Percentiles rank a stretch among this genome's conserved stretches.
Evolutionary conservation across 1,140 invertebrate genomes (phyloP).

Genomic region (Sarcophaga peregrina): DNA sequence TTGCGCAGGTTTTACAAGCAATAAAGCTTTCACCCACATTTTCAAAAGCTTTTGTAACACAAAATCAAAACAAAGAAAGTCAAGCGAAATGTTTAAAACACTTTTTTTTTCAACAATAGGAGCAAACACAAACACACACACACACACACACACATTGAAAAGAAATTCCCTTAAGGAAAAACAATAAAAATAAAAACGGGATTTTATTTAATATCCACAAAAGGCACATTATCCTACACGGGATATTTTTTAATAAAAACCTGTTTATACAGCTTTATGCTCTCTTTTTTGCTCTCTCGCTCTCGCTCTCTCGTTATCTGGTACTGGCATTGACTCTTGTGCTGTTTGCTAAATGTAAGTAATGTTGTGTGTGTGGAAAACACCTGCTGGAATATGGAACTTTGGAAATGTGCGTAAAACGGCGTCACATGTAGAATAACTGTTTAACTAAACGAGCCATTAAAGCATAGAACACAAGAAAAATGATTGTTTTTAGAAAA

Average conservation of each 20-base stretch:
- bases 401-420: constrained; percentile 39
- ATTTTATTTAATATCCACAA: no score
- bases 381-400: constrained; percentile 44
- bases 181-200: not conserved
- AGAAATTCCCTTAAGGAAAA: not conserved
- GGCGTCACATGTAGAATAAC: constrained; percentile 10
- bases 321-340: not conserved
- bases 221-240: no score
- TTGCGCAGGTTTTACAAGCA: not conserved
- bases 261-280: no score
- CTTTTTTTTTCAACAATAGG: not conserved
- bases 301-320: no score
- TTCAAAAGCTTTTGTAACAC: not conserved
- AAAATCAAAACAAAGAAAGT: not conserved
- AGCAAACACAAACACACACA: not conserved
- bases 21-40: constrained; percentile 44
- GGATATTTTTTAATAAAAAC: no score
- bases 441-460: not conserved
- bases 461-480: no score
- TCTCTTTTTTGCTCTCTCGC: not conserved
- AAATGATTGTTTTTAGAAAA: no score
- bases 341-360: not conserved
- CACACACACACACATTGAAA: not conserved
- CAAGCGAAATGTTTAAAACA: not conserved
- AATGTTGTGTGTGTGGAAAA: constrained; percentile 3